phyloP scores from a whole-genome alignment of 2,888 invertebrate genomes.

The Philereme vetulata region DNA sequence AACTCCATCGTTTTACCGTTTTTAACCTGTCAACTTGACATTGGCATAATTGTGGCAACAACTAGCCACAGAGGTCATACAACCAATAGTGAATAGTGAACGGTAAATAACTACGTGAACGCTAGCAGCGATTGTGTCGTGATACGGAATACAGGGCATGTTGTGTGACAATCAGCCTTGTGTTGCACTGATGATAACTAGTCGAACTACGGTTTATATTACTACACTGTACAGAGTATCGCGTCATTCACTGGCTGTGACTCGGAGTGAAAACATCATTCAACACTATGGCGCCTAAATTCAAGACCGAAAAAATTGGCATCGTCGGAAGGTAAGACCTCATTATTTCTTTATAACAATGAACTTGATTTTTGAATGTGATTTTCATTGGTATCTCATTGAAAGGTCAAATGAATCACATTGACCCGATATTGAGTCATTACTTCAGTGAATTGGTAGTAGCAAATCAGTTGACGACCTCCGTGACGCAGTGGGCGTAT shows the following conservation, averaged over 20 bases:
- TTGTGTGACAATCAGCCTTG: conserved; percentile 39
- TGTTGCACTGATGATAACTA: conserved; percentile 45
- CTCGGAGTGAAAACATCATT: conserved; percentile 42
- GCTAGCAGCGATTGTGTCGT: too few relatives aligned
- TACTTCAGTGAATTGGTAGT: conserved; percentile 1
- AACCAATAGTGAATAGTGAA: too few relatives aligned
- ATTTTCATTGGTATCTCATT: conserved; percentile 17
- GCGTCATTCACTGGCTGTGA: conserved; percentile 53
- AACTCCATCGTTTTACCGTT: too few relatives aligned
- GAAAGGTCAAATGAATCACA: conserved; percentile 10
- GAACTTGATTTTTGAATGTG: conserved; percentile 19
- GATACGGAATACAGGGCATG: too few relatives aligned
- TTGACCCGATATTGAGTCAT: conserved; percentile 3
- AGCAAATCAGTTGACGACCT: neutral
- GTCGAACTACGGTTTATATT: conserved; percentile 47
- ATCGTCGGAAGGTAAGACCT: conserved; percentile 88
- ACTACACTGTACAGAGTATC: conserved; percentile 34
- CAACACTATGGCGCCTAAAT: conserved; percentile 60
- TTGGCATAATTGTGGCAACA: too few relatives aligned
- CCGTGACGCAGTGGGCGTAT: too few relatives aligned
- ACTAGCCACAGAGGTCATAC: too few relatives aligned
- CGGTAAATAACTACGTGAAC: too few relatives aligned
- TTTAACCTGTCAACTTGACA: too few relatives aligned
- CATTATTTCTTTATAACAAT: conserved; percentile 9
- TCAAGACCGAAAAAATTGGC: conserved; percentile 87